These are phyloP conservation scores for Dendrolimus pini DNA, from an alignment of 2,888 invertebrate genomes.

Conservation along the genomic window DNA sequence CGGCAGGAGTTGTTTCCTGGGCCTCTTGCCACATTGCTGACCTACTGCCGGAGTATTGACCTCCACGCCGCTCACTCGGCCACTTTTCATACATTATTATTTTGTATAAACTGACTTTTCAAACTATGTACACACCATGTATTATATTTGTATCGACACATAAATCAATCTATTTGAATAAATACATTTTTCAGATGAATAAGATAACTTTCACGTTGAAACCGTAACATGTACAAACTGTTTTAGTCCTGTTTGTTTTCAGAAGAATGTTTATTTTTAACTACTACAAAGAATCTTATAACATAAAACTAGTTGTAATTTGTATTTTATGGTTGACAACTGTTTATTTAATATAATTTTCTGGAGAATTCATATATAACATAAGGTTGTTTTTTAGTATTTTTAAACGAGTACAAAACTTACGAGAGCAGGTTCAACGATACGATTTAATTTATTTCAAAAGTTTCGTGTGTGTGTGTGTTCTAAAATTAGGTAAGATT, in stretches of 20 bases:
- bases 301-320: neutral
- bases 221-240: neutral
- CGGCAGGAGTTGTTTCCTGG: conserved; percentile 31
- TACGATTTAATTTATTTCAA: too few relatives aligned
- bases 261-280: neutral
- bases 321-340: neutral
- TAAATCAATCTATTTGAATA: neutral
- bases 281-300: neutral
- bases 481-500: too few relatives aligned
- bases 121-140: neutral
- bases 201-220: neutral
- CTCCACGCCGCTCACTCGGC: conserved; percentile 19
- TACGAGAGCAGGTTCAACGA: too few relatives aligned
- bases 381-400: conserved; percentile 4
- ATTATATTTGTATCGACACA: neutral
- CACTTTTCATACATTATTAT: conserved; percentile 2
- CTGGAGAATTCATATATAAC: too few relatives aligned
- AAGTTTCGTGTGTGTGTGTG: too few relatives aligned
- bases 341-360: neutral
- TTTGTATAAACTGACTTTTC: conserved; percentile 1
- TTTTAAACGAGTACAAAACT: conserved; percentile 10
- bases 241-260: neutral
- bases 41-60: conserved; percentile 65
- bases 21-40: conserved; percentile 40
- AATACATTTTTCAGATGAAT: neutral